phyloP scores from a whole-genome alignment of 2,797 vertebrate species.

The Heterohyrax brucei region DNA sequence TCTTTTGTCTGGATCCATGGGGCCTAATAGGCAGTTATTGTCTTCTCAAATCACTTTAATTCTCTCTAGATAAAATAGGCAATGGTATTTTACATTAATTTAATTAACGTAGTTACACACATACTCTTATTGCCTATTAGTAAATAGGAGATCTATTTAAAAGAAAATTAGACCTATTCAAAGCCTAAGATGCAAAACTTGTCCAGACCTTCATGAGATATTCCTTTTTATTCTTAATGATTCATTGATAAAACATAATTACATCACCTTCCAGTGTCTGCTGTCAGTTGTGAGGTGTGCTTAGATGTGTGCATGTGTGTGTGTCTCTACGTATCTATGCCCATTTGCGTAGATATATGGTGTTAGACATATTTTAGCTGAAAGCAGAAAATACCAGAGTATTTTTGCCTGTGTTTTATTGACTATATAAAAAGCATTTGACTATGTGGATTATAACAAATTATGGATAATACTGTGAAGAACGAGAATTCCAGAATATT shows the following conservation, averaged over 20 bases:
- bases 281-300: not conserved
- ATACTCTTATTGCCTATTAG: slow-evolving; percentile 25
- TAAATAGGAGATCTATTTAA: not conserved
- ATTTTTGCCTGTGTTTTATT: too few relatives aligned
- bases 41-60: slow-evolving; percentile 21
- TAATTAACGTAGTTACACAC: slow-evolving; percentile 38
- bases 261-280: not conserved
- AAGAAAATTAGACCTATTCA: not conserved
- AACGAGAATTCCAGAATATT: too few relatives aligned
- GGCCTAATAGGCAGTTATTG: not conserved
- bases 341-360: not conserved
- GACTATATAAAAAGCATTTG: too few relatives aligned
- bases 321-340: not conserved
- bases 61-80: slow-evolving; percentile 31
- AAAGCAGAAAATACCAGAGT: too few relatives aligned
- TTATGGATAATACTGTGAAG: too few relatives aligned
- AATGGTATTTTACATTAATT: slow-evolving; percentile 59
- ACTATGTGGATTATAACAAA: too few relatives aligned
- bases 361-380: too few relatives aligned
- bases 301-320: too few relatives aligned
- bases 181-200: not conserved
- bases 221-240: slow-evolving; percentile 49
- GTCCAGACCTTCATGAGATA: not conserved
- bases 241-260: not conserved
- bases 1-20: not conserved